Conservation (phyloP, 2,888 invertebrate genomes). For the Leucophenga maculata region DNA sequence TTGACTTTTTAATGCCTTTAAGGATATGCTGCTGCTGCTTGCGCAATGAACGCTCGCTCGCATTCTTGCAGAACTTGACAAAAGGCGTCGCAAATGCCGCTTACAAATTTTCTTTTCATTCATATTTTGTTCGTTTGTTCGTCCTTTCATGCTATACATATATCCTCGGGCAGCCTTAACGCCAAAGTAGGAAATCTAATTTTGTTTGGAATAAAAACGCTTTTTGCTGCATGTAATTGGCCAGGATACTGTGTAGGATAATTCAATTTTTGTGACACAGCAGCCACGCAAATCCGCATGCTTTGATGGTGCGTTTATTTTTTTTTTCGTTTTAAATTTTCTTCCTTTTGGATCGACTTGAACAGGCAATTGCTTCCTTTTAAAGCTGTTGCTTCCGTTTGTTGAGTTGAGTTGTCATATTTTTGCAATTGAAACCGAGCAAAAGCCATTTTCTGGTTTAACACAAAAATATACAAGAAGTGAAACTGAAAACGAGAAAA, state of each 20-base stretch:
- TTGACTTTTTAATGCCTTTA: constrained; percentile 34
- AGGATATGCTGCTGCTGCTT: constrained; percentile 17
- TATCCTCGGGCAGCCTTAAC: not conserved
- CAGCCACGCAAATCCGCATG: constrained; percentile 42
- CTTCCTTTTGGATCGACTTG: not conserved
- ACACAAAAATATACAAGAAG: constrained; percentile 49
- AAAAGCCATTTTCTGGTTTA: constrained; percentile 51
- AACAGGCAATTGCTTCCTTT: not conserved
- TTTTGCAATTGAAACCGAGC: constrained; percentile 40
- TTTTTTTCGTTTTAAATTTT: constrained; percentile 2
- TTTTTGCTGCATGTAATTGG: constrained; percentile 43
- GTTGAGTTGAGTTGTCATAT: constrained; percentile 31
- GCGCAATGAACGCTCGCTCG: not conserved
- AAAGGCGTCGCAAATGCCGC: not conserved
- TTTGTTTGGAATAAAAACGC: constrained; percentile 31
- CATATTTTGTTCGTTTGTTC: constrained; percentile 24
- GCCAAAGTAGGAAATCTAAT: constrained; percentile 39
- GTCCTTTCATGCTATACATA: not conserved
- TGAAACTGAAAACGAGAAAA: too few species aligned
- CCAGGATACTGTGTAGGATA: constrained; percentile 45
- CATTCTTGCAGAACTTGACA: not conserved
- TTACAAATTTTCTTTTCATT: constrained; percentile 14
- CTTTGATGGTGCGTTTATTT: constrained; percentile 45
- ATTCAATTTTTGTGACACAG: constrained; percentile 45
- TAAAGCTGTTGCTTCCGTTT: not conserved